phyloP scores from a whole-genome alignment of 2,113 vertebrate genomes.

The Triplophysa siluroides region DNA sequence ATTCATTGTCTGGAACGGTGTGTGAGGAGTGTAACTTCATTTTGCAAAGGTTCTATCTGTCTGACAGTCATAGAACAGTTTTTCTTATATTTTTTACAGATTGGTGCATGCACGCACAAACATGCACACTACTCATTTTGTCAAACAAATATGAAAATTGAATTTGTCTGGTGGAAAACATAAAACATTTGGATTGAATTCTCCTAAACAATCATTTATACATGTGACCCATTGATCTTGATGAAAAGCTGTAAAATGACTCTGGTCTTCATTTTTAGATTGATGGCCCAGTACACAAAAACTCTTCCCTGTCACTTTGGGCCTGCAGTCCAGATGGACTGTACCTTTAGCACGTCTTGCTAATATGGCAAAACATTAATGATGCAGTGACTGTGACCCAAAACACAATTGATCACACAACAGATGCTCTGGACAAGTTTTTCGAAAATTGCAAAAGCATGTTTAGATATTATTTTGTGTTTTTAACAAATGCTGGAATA shows the following conservation, averaged over 20 bases:
- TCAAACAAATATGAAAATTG: background rate
- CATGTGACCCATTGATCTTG: background rate
- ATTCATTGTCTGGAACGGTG: background rate
- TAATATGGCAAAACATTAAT: constrained; percentile 45
- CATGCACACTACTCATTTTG: background rate
- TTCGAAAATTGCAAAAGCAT: background rate
- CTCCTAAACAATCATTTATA: background rate
- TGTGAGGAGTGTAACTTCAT: background rate
- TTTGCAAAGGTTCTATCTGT: background rate
- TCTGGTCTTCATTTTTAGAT: background rate
- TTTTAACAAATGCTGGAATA: too few relatives aligned
- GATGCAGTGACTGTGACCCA: constrained; percentile 23
- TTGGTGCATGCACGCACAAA: background rate
- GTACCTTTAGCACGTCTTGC: constrained; percentile 22
- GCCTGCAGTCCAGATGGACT: constrained; percentile 36
- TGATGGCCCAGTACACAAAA: constrained; percentile 12
- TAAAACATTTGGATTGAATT: background rate
- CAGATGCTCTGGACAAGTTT: background rate
- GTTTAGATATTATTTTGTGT: background rate
- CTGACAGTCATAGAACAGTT: background rate
- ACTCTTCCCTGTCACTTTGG: background rate
- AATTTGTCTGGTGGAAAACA: background rate
- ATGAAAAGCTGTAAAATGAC: constrained; percentile 30
- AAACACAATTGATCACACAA: constrained; percentile 11
- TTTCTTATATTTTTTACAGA: background rate